Evolutionary conservation across 2,797 vertebrate species (phyloP), one percentile per base, ranked within the genome.

Genomic region (Heterohyrax brucei): DNA sequence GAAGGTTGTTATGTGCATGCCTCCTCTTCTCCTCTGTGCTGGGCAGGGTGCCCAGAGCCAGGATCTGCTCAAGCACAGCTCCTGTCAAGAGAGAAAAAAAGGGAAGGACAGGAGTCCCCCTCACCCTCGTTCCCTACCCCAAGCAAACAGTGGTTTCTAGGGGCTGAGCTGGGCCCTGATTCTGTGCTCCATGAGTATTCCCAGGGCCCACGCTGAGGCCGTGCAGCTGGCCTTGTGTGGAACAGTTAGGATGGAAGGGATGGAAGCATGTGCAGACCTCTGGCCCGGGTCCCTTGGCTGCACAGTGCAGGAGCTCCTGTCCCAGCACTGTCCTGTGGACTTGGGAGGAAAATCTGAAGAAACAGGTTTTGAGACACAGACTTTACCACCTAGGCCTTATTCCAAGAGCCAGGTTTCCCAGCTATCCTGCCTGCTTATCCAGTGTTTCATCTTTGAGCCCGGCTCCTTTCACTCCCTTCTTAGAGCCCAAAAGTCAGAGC

Each of bases 41-140:
- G 84, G 93, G 96, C 95, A 91, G 72, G 80, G 91, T 81, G 94
- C 96, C 97, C 95, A 75, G 94, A 92, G 26, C 85, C 19, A 7
- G 94, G 79, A 33, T 44, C 93, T 95, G 82, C 80, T 88, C 88
- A 91, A 94, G 93, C 86, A 73, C 68, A 89, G 79, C 68, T 56
- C 28, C 22, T 91, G 79, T 93, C 88, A 93, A 0, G 7, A 56
- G 26, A 68, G 79, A 84, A 66, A 76, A 18, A 39, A 79, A 18
- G n/a, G 3, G 89, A 82, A 91, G 82, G 80, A 14, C 46, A 87
- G 80, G 30, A 80, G 46, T 73, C 78, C 61, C 50, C 2, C 44
- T 26, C 77, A 44, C 62, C 1, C 33, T 22, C 62, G 9, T 1
- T 24, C 48, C 73, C 59, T 10, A 24, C 19, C 7, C 48, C 79